A percentile compares a stretch with the other conserved stretches of the same genome.
These are phyloP conservation scores for Gobius niger DNA, from an alignment of 2,113 vertebrate genomes.

Conservation along the genomic window DNA sequence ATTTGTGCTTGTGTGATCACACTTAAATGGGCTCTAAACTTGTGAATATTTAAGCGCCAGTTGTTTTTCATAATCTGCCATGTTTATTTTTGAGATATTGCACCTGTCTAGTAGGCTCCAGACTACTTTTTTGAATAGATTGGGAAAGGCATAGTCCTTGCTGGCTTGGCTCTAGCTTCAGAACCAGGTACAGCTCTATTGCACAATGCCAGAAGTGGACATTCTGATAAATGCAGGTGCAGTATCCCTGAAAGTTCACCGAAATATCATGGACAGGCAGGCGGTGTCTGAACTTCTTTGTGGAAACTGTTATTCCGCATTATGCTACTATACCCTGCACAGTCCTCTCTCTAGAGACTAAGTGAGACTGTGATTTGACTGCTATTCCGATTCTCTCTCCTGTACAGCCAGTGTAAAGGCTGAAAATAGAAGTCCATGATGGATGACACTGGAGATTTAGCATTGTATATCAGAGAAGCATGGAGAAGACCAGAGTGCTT, in stretches of 20 bases:
- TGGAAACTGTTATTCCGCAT: not conserved
- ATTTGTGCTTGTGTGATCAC: too few relatives aligned
- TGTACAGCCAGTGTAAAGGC: conserved; percentile 64
- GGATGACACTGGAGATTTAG: conserved; percentile 55
- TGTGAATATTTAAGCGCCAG: too few relatives aligned
- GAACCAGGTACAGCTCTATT: not conserved
- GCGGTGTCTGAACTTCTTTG: not conserved
- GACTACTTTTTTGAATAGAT: too few relatives aligned
- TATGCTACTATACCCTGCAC: conserved; percentile 27
- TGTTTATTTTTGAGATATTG: not conserved
- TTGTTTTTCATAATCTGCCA: too few relatives aligned
- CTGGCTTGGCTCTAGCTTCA: not conserved
- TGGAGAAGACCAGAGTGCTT: conserved; percentile 39
- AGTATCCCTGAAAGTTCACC: not conserved
- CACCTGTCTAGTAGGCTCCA: not conserved
- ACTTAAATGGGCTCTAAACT: too few relatives aligned
- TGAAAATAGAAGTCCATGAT: conserved; percentile 69
- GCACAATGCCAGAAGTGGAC: not conserved
- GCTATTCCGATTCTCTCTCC: conserved; percentile 58
- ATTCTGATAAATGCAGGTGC: not conserved
- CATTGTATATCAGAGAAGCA: conserved; percentile 55
- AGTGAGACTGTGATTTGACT: conserved; percentile 63
- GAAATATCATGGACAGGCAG: not conserved
- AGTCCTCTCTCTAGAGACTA: conserved; percentile 61
- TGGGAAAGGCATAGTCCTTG: not conserved